These are phyloP conservation scores for Fistularia tabacaria DNA, from an alignment of 2,797 vertebrate genomes.

Conservation along the genomic window DNA sequence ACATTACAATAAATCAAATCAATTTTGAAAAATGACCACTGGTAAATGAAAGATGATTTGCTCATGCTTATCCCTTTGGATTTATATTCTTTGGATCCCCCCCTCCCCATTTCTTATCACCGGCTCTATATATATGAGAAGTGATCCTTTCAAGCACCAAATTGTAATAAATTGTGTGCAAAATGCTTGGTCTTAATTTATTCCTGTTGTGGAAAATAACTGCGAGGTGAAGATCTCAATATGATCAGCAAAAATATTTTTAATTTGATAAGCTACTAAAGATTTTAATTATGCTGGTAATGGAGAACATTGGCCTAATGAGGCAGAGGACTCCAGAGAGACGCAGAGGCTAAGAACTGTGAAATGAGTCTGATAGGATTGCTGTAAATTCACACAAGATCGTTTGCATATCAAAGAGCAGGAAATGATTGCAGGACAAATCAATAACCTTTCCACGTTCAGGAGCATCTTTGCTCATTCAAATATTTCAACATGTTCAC, in stretches of 20 bases:
- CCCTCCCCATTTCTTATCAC: slow-evolving; percentile 62
- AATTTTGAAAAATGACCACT: slow-evolving; percentile 70
- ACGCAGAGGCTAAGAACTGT: slow-evolving; percentile 96
- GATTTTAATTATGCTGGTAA: slow-evolving; percentile 99
- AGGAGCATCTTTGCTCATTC: slow-evolving; percentile 66
- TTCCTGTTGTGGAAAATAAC: slow-evolving; percentile 99
- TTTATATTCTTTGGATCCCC: slow-evolving; percentile 57
- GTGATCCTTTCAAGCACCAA: slow-evolving; percentile 72
- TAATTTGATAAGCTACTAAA: slow-evolving; percentile 99
- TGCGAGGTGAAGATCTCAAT: slow-evolving; percentile 99
- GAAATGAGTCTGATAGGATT: slow-evolving; percentile 99
- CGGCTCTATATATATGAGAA: slow-evolving; percentile 74
- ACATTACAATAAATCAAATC: slow-evolving; percentile 79
- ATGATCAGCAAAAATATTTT: slow-evolving; percentile 99
- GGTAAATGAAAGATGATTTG: slow-evolving; percentile 76
- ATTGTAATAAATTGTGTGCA: slow-evolving; percentile 70
- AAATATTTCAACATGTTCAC: slow-evolving; percentile 49
- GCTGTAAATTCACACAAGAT: slow-evolving; percentile 98
- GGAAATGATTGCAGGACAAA: slow-evolving; percentile 99
- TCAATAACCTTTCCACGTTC: slow-evolving; percentile 97
- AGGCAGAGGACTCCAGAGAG: slow-evolving; percentile 98
- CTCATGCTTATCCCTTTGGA: slow-evolving; percentile 73
- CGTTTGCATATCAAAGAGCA: slow-evolving; percentile 99
- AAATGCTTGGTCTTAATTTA: slow-evolving; percentile 96
- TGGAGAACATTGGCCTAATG: slow-evolving; percentile 99